Evolutionary conservation across 2,113 vertebrate genomes (phyloP).

Genomic region (Trinectes maculatus): DNA sequence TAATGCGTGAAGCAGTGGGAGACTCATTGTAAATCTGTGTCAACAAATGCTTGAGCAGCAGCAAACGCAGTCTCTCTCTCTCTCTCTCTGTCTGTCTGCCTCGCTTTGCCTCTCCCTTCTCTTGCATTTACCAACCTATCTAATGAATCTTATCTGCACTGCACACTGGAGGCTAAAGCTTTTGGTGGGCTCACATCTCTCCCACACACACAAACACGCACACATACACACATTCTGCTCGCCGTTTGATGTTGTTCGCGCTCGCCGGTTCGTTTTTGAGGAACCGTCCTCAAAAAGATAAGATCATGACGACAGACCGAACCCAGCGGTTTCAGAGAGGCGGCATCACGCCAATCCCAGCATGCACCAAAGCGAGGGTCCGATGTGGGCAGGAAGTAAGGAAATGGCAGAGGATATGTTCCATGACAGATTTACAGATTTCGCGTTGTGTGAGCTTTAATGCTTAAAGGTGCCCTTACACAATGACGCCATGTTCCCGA

Average conservation of each 20-base stretch:
- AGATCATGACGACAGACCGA: constrained; percentile 54
- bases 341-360: constrained; percentile 49
- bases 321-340: constrained; percentile 61
- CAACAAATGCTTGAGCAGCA: constrained; percentile 77
- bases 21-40: constrained; percentile 78
- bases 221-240: constrained; percentile 24
- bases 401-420: constrained; percentile 59
- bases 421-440: constrained; percentile 68
- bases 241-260: constrained; percentile 64
- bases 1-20: constrained; percentile 75
- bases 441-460: constrained; percentile 46
- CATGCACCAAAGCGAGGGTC: constrained; percentile 33
- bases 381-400: constrained; percentile 27
- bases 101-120: constrained; percentile 39
- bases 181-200: constrained; percentile 71
- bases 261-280: constrained; percentile 69
- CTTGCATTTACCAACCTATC: constrained; percentile 76
- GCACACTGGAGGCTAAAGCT: constrained; percentile 77
- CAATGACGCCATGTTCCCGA: constrained; percentile 52
- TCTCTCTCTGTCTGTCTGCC: constrained; percentile 39
- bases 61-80: constrained; percentile 58
- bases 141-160: constrained; percentile 80
- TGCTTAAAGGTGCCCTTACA: constrained; percentile 65
- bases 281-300: constrained; percentile 69
- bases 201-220: constrained; percentile 43